Base-by-base conservation (phyloP, 2,797 vertebrate species). In the Furcifer pardalis region DNA sequence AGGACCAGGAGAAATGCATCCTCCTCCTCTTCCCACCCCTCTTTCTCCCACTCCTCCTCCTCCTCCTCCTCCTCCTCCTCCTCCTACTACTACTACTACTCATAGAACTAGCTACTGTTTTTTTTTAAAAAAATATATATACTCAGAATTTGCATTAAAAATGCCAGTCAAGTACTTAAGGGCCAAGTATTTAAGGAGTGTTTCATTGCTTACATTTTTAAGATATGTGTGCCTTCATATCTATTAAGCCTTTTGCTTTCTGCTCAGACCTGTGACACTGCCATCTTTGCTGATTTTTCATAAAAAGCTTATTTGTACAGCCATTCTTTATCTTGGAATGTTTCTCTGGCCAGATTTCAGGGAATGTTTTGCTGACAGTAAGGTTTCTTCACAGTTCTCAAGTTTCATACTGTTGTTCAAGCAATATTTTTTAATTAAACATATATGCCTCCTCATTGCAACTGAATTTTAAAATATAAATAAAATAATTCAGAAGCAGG, bases 211-310 rank as follows among this genome's bases (percentile, higher is more conserved):
- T 35, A 25, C 35, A 49, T 81, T 81, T 81, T 46, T 63, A 21
- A 56, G n/a, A 52, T n/a, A 5, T 49, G 62, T 21, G 35, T 52
- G 15, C 60, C 32, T 72, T 42, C 77, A 25, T 15, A 62, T 46
- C 44, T 79, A 9, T 7, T 60, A 35, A 73, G 25, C 19, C 59
- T 35, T 72, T 10, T 84, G 56, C 59, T 84, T 74, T 84, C 72
- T 65, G 44, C 7, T 84, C 27, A 84, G 15, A 17, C 44, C 40
- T 40, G 37, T 52, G 35, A 52, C 25, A 30, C 15, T 37, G 25
- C 35, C 60, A 56, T 21, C 21, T 35, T 21, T 60, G 9, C 23
- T 73, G 15, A 42, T 40, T 79, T 32, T 49, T 59, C 8, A 44
- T 17, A 71, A 79, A 49, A 83, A 69, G 42, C 21, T 73, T 79